Evolutionary conservation across 2,888 invertebrate genomes (phyloP), one percentile per base, ranked within the genome.

Genomic region (Leistus spinibarbis): DNA sequence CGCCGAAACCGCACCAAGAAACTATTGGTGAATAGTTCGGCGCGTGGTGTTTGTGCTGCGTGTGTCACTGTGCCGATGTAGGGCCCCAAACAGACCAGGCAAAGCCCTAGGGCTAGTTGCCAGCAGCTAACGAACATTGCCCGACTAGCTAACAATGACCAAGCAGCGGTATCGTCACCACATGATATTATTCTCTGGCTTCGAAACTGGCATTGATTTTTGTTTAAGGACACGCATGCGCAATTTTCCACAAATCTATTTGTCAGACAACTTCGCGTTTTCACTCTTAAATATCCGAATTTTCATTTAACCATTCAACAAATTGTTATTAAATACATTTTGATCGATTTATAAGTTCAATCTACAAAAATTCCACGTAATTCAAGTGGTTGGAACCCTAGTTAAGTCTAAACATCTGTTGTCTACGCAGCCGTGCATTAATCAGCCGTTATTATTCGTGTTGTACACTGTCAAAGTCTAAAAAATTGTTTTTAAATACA

Each of bases 21-120:
- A 74, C 95, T 94, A 87, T 98, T 98, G 85, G 98, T 98, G 89
- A 97, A 96, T 81, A 99, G 92, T 84, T 95, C 92, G 80, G 84
- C 54, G 60, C 57, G 56, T 16, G 66, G 53, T 17, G 19, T 1
- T 17, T 22, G 40, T 10, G 56, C 23, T 17, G 60, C 22, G 56
- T 16, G 3, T 40, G 19, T 24, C 71, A 53, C 54, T 7, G 16
- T 54, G 27, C 60, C 60, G 60, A 9, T 60, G 19, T 4, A 22
- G 17, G 66, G 66, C 40, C 66, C 66, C 66, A 66, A 19, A 19
- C 20, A 66, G 19, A 66, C 54, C 19, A 66, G 66, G 24, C 40
- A 66, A 24, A 69, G 62, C 69, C 62, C 62, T 23, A 72, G 27
- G 56, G 66, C 66, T 27, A 66, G 57, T 22, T 65, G 64, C 72